Evolutionary conservation across 2,888 invertebrate genomes (phyloP).

Genomic region (Drosophila fulvimacula): DNA sequence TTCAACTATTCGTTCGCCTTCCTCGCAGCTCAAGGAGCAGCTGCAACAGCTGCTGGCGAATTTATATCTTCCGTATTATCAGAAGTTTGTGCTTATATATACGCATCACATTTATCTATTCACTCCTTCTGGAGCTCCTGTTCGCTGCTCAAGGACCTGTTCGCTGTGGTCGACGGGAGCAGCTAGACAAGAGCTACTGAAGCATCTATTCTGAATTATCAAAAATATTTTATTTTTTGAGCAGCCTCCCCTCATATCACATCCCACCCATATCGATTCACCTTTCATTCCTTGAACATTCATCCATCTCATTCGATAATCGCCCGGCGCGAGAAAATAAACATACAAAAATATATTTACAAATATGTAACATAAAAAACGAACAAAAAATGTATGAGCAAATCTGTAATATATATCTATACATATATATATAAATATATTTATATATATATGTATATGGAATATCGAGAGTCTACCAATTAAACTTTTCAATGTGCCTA

Average conservation of each 20-base stretch:
- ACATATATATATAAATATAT: background rate
- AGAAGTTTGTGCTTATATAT: background rate
- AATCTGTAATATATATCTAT: conserved; percentile 13
- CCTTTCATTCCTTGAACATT: background rate
- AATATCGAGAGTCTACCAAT: conserved; percentile 59
- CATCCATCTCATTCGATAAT: background rate
- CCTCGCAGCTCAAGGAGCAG: background rate
- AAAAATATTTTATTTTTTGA: background rate
- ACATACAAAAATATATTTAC: background rate
- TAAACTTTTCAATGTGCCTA: conserved; percentile 67
- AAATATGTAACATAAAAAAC: background rate
- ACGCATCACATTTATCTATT: background rate
- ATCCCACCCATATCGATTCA: background rate
- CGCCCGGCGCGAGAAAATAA: background rate
- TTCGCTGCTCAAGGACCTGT: background rate
- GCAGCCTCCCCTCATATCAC: background rate
- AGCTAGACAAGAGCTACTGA: background rate
- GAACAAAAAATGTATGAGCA: background rate
- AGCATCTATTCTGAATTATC: background rate
- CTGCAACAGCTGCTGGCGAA: too few relatives aligned
- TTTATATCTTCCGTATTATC: background rate
- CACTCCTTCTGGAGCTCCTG: background rate
- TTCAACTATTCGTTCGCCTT: background rate
- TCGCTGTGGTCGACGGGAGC: background rate
- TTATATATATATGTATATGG: conserved; percentile 8